phyloP scores from a whole-genome alignment of 2,888 invertebrate species.

The Cheilosia pagana region DNA sequence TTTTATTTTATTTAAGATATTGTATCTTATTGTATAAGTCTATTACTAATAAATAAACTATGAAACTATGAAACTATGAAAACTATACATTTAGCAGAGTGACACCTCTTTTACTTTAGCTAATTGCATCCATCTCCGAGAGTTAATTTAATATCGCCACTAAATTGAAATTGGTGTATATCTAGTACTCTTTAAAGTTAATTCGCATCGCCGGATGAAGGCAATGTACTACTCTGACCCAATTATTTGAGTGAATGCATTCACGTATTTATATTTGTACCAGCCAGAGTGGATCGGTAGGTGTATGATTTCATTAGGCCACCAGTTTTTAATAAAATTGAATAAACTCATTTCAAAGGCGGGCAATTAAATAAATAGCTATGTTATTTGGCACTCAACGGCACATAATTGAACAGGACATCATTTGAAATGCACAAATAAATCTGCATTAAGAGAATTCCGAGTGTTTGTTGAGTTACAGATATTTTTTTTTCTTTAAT shows the following conservation, averaged over 20 bases:
- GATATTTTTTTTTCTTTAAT: not conserved
- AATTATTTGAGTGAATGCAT: slow-evolving; percentile 64
- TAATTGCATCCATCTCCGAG: no score
- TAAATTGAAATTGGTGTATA: slow-evolving; percentile 23
- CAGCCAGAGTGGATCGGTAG: slow-evolving; percentile 6
- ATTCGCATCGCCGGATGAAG: slow-evolving; percentile 21
- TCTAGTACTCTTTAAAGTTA: slow-evolving; percentile 39
- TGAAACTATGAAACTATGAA: no score
- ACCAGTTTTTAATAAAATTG: slow-evolving; percentile 49
- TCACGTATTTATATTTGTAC: slow-evolving; percentile 43
- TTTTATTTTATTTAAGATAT: no score
- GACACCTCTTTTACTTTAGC: no score
- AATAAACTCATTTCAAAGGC: slow-evolving; percentile 51
- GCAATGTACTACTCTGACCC: slow-evolving; percentile 45
- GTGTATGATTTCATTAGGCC: slow-evolving; percentile 52
- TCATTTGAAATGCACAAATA: slow-evolving; percentile 32
- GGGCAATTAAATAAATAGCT: slow-evolving; percentile 52
- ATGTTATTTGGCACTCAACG: slow-evolving; percentile 19
- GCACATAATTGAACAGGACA: slow-evolving; percentile 37
- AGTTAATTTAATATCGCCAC: slow-evolving; percentile 1
- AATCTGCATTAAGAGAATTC: slow-evolving; percentile 12
- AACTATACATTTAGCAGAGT: no score
- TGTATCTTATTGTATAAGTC: no score
- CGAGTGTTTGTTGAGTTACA: no score
- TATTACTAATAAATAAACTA: no score